phyloP scores from a whole-genome alignment of 2,797 vertebrate species.

The Antennarius maculatus region DNA sequence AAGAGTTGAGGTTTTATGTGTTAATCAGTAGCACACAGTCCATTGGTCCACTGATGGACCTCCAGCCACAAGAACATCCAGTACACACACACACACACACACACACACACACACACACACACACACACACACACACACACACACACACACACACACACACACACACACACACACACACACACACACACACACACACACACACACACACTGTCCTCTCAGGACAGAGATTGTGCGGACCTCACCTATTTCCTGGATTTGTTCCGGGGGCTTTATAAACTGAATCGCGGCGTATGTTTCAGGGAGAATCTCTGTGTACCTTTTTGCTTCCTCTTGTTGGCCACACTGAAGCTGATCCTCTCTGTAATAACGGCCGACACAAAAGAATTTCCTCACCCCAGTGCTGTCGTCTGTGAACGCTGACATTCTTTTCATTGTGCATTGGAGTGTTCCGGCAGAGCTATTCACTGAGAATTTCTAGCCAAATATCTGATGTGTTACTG shows the following conservation, averaged over 20 bases:
- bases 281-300: conserved; percentile 40
- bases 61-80: too few species aligned
- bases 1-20: too few species aligned
- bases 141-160: conserved; percentile 12
- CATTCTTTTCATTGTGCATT: conserved; percentile 43
- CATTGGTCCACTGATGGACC: too few species aligned
- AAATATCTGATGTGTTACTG: conserved; percentile 38
- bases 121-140: too few species aligned
- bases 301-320: conserved; percentile 56
- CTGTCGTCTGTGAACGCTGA: conserved; percentile 16
- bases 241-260: conserved; percentile 69
- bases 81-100: too few species aligned
- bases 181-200: conserved; percentile 29
- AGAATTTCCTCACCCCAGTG: conserved; percentile 38
- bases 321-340: conserved; percentile 40
- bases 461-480: conserved; percentile 26
- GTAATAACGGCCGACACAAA: conserved; percentile 61
- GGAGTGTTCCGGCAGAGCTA: conserved; percentile 25
- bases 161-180: background rate
- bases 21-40: too few species aligned
- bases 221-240: conserved; percentile 60
- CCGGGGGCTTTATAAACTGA: conserved; percentile 58
- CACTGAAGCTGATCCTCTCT: conserved; percentile 58
- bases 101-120: too few species aligned
- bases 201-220: conserved; percentile 36